Base-by-base conservation (phyloP, 2,888 invertebrate genomes). In the Galerucella nymphaeae region DNA sequence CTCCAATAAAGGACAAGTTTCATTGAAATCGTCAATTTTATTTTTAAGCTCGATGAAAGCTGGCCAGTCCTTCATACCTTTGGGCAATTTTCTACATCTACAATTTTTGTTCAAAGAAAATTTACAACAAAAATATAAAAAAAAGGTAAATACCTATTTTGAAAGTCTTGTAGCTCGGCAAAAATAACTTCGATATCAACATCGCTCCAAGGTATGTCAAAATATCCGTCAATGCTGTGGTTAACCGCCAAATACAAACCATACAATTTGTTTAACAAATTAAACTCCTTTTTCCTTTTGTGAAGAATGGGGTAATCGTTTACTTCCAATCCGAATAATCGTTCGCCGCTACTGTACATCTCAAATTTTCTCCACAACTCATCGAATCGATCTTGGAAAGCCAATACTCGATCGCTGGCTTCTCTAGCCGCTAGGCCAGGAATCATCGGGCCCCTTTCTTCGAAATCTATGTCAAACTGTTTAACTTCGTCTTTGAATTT, bases 21-120 rank as follows among this genome's bases (percentile, higher is more conserved):
- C 93, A 83, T 93, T 96, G 84, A 97, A 96, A 83, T 96, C 96
- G 79, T 96, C 96, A 74, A 97, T 96, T 87, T 95, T 96, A 76
- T 92, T 92, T 83, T 95, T 96, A 72, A 97, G 86, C 78, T 95
- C 96, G 67, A 93, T 89, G 83, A 89, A 97, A 0, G 96, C 96
- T 0, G 94, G 94, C 96, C 96, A 96, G 68, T 94, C 93, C 83
- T 94, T 93, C 91, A 96, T 92, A 0, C 90, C 95, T 84, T 91
- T 93, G 0, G 96, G 96, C 65, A 97, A 87, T 83, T 93, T 93
- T 23, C 94, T 92, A 82, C 95, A 96, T 82, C 96, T 93, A 74
- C 55, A 79, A 76, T 48, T 67, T 64, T 30, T 30, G 6, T 30
- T 30, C 8, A 8, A 30, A 5, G 30, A 30, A 30, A 30, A 30